These are phyloP conservation scores for Fregata magnificens DNA, from an alignment of 2,113 vertebrate genomes.

Conservation along the genomic window DNA sequence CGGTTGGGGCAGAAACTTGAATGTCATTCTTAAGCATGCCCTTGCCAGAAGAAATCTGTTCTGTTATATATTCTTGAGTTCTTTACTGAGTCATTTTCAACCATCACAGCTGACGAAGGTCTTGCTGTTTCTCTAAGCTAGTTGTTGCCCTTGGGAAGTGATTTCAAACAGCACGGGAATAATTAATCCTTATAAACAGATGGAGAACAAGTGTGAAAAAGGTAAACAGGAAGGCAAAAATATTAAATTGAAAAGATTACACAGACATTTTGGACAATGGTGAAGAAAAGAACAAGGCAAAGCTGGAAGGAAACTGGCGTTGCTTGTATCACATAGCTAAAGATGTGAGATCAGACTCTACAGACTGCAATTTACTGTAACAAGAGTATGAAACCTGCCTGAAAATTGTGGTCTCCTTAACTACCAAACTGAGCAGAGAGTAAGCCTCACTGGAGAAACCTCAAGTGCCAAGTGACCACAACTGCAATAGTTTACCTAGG, in stretches of 20 bases:
- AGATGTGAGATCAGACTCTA: neutral
- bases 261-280: neutral
- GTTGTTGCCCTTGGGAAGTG: neutral
- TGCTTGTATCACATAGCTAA: neutral
- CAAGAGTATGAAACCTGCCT: neutral
- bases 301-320: neutral
- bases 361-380: neutral
- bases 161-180: neutral
- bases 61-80: neutral
- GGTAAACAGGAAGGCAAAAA: neutral
- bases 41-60: neutral
- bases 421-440: neutral
- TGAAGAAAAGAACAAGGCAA: neutral
- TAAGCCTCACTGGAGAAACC: neutral
- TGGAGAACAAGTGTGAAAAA: neutral
- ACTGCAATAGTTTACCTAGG: neutral
- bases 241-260: neutral
- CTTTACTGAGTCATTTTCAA: neutral
- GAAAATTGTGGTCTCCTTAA: neutral
- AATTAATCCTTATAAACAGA: neutral
- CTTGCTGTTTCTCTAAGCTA: neutral
- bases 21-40: neutral
- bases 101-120: neutral
- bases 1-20: neutral
- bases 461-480: neutral